These are phyloP conservation scores for Erithacus rubecula DNA, from an alignment of 2,797 vertebrate genomes.

Conservation along the genomic window DNA sequence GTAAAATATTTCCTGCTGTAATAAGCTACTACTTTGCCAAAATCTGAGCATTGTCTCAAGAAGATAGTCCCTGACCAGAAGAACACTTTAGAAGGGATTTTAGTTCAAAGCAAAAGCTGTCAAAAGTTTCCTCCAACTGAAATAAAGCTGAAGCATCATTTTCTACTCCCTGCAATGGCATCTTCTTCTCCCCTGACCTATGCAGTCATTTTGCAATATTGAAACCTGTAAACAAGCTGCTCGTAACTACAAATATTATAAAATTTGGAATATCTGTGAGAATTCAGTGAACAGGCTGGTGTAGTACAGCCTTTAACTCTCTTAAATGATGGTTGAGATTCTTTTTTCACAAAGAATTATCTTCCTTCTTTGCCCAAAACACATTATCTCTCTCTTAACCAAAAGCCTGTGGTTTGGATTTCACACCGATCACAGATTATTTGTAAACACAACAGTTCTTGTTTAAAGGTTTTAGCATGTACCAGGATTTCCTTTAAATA, in stretches of 20 bases:
- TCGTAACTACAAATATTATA: not conserved
- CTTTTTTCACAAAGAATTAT: not conserved
- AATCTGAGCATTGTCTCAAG: not conserved
- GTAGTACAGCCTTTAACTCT: not conserved
- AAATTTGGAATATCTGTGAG: not conserved
- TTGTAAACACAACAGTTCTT: not conserved
- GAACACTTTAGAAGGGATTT: not conserved
- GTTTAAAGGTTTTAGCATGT: not conserved
- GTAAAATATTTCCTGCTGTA: not conserved
- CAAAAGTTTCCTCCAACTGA: not conserved
- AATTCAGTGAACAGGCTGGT: not conserved
- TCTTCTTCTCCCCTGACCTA: not conserved
- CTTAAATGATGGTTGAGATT: not conserved
- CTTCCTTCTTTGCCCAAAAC: not conserved
- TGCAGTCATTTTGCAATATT: not conserved
- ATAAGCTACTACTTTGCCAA: not conserved
- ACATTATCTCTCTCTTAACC: not conserved
- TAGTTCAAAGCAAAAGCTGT: not conserved
- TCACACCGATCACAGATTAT: not conserved
- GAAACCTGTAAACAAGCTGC: not conserved
- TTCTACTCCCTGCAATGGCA: not conserved
- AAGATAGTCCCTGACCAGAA: not conserved
- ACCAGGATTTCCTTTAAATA: not conserved
- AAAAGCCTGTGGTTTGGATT: not conserved
- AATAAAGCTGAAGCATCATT: not conserved